These are phyloP conservation scores for Dendrocopos noguchii DNA, from an alignment of 2,113 vertebrate species.

Conservation along the genomic window DNA sequence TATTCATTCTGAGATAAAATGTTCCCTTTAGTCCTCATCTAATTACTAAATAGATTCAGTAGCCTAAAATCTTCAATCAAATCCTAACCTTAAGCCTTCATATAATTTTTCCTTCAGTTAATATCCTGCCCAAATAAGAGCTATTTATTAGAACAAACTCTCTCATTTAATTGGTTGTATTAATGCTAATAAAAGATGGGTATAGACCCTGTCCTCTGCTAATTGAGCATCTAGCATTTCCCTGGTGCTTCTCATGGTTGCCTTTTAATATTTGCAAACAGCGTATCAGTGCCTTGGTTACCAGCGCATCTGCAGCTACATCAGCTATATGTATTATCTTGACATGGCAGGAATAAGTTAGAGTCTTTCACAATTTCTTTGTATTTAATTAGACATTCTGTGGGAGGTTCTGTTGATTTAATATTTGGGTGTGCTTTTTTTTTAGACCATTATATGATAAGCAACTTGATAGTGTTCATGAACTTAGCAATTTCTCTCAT, in stretches of 20 bases:
- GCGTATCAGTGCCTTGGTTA: background rate
- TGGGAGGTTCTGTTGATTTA: background rate
- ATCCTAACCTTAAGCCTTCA: constrained; percentile 47
- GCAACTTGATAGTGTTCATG: background rate
- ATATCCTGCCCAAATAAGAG: constrained; percentile 8
- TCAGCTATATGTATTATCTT: background rate
- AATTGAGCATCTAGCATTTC: background rate
- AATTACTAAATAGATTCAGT: constrained; percentile 60
- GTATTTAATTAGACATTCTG: background rate
- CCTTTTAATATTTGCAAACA: constrained; percentile 1
- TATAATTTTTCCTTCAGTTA: constrained; percentile 51
- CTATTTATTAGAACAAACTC: constrained; percentile 21
- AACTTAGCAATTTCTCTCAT: background rate
- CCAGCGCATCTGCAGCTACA: background rate
- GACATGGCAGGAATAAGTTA: background rate
- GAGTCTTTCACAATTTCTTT: background rate
- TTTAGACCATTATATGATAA: background rate
- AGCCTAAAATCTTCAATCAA: constrained; percentile 53
- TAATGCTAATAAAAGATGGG: background rate
- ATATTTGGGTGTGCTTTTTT: background rate
- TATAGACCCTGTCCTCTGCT: background rate
- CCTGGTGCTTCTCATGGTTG: background rate
- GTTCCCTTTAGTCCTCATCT: constrained; percentile 20
- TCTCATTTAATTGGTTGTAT: constrained; percentile 15
- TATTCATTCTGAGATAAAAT: background rate